Base-by-base conservation (phyloP, 1,140 invertebrate species). In the Plectrocnemia conspersa region DNA sequence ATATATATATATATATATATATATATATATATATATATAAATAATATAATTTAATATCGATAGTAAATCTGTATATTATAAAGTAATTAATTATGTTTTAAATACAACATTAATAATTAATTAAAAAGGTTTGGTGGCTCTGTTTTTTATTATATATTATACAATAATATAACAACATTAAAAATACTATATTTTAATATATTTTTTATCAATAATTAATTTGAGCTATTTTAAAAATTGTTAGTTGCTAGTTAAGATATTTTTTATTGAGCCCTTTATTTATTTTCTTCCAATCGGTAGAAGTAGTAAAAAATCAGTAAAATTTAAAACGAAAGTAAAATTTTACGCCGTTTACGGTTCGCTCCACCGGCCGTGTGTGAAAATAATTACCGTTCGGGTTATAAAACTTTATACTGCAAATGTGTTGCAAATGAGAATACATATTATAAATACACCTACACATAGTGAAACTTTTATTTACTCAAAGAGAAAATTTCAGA, bases 271-370 rank as follows among this genome's bases (percentile, higher is more conserved):
- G n/a, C n/a, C n/a, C n/a, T n/a, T n/a, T n/a, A n/a, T n/a, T n/a
- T n/a, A n/a, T n/a, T n/a, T n/a, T n/a, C n/a, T n/a, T n/a, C n/a
- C n/a, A n/a, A n/a, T n/a, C n/a, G n/a, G n/a, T n/a, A n/a, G n/a
- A n/a, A n/a, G n/a, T n/a, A n/a, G n/a, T n/a, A n/a, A n/a, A n/a
- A 13, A 5, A 32, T n/a, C 6, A 18, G 3, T 7, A 22, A 48
- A 29, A 33, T n/a, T n/a, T n/a, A 48, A 35, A 48, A 36, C 32
- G 46, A 48, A 48, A 48, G 46, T 48, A 35, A 48, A 24, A 9
- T 35, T 38, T 38, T 38, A 16, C 35, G 6, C 35, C 35, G 18
- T 38, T 16, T 6, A 38, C 18, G 18, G 27, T 22, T 48, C 46
- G 46, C 16, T 48, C 46, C 22, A 29, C 29, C 11, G 32, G 29